These are phyloP conservation scores for Pycnomerus fuliginosus DNA, from an alignment of 2,888 invertebrate genomes.

Conservation along the genomic window DNA sequence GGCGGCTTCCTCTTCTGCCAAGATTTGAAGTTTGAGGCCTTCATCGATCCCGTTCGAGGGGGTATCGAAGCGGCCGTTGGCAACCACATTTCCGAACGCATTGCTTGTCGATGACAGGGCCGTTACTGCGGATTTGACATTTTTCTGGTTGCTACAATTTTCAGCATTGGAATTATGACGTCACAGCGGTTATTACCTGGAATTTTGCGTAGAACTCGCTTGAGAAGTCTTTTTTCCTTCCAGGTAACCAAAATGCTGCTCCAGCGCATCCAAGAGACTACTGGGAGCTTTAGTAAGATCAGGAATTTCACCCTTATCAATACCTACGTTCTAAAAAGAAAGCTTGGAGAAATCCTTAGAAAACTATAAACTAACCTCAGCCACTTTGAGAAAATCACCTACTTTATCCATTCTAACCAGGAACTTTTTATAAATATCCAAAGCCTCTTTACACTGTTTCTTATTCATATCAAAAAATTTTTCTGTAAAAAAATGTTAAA, in stretches of 20 bases:
- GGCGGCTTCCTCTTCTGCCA: constrained; percentile 95
- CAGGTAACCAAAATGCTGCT: constrained; percentile 90
- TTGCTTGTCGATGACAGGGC: constrained; percentile 85
- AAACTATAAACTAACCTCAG: constrained; percentile 46
- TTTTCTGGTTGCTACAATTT: constrained; percentile 74
- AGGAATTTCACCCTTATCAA: constrained; percentile 98
- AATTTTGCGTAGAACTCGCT: constrained; percentile 4
- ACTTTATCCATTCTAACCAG: constrained; percentile 98
- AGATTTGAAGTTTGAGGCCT: constrained; percentile 76
- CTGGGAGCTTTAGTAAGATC: constrained; percentile 98
- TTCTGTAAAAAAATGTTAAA: constrained; percentile 56
- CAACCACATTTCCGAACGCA: constrained; percentile 82
- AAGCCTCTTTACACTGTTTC: constrained; percentile 96
- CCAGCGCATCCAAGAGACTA: constrained; percentile 94
- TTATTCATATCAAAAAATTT: constrained; percentile 99
- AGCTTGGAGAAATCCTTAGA: not conserved
- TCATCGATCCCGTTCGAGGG: constrained; percentile 80
- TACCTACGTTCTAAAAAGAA: constrained; percentile 84
- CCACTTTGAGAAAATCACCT: constrained; percentile 94
- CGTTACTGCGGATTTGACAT: constrained; percentile 85
- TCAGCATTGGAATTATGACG: not conserved
- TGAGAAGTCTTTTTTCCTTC: constrained; percentile 89
- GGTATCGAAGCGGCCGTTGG: constrained; percentile 48
- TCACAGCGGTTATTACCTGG: not conserved
- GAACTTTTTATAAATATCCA: constrained; percentile 99